Base-by-base conservation (phyloP, 1,140 invertebrate species). In the Pogonus chalceus region DNA sequence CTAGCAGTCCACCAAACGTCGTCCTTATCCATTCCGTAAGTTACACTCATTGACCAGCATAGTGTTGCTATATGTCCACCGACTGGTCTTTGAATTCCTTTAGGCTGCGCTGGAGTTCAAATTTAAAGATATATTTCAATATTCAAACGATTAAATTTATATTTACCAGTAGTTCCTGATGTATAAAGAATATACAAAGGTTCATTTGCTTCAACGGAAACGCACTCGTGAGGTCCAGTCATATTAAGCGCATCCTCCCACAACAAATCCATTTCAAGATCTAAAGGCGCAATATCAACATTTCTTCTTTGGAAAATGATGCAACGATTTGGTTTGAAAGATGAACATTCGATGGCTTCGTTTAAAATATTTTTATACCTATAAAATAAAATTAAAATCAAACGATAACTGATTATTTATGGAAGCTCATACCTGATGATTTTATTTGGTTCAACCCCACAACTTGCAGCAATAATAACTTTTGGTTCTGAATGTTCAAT, bases 141-240 rank as follows among this genome's bases (percentile, higher is more conserved):
- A 35, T 43, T 35, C 43, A 14, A 7, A 31, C 26, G 4, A 43
- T 12, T 43, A 10, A 10, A 10, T 3, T 43, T 18, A 31, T 31
- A 14, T 49, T 62, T 65, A 74, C 86, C 86, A 56, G 90, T 92
- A 12, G 90, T 92, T 51, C 92, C 92, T 2, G 92, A 96, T 1
- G 93, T 97, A 65, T 97, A 96, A 0, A 97, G 72, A 55, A 97
- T 85, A 62, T 96, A 97, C 2, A 95, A 70, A 0, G 92, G 88
- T 60, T 96, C 87, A 62, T 90, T 92, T 9, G 92, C 85, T 60
- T 89, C 83, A 0, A 95, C 83, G 0, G 91, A 79, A 2, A 94
- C 86, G 65, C 89, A 92, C 1, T 88, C 82, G 56, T 86, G 82
- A 12, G 83, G 82, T 1, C 80, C 74, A 0, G 79, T 73, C 24